Evolutionary conservation across 2,113 vertebrate genomes (phyloP).

Genomic region (Pimephales promelas): DNA sequence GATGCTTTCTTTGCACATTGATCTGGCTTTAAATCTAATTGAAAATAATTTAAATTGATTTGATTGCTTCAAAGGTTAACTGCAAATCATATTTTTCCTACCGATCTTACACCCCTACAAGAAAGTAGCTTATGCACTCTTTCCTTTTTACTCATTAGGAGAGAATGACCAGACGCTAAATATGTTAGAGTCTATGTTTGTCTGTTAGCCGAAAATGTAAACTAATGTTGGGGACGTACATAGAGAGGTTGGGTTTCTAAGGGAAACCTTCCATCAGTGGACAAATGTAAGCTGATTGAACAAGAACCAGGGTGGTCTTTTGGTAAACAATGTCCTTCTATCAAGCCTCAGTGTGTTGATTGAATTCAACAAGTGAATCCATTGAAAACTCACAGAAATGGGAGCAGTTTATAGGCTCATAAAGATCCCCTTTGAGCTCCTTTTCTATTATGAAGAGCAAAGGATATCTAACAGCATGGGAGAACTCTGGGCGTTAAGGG

Average conservation of each 20-base stretch:
- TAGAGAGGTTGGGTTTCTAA: constrained; percentile 34
- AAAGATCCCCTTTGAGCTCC: constrained; percentile 46
- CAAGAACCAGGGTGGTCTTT: constrained; percentile 52
- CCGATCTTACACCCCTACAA: background rate
- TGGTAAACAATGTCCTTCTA: constrained; percentile 41
- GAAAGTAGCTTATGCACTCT: background rate
- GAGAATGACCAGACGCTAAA: background rate
- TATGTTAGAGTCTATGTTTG: background rate
- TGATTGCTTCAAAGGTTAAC: background rate
- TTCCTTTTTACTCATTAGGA: background rate
- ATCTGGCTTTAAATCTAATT: background rate
- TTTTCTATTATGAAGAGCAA: constrained; percentile 43
- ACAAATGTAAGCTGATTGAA: constrained; percentile 44
- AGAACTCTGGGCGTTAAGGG: constrained; percentile 41
- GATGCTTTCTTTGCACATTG: background rate
- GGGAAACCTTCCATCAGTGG: constrained; percentile 19
- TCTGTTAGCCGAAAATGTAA: background rate
- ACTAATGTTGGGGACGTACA: background rate
- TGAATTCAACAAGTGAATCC: constrained; percentile 54
- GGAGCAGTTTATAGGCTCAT: constrained; percentile 52
- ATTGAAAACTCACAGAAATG: constrained; percentile 45
- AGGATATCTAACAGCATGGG: constrained; percentile 48
- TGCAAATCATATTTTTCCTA: background rate
- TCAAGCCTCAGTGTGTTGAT: constrained; percentile 47
- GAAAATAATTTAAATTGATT: background rate